phyloP scores from a whole-genome alignment of 2,888 invertebrate species.

The Biston betularia region DNA sequence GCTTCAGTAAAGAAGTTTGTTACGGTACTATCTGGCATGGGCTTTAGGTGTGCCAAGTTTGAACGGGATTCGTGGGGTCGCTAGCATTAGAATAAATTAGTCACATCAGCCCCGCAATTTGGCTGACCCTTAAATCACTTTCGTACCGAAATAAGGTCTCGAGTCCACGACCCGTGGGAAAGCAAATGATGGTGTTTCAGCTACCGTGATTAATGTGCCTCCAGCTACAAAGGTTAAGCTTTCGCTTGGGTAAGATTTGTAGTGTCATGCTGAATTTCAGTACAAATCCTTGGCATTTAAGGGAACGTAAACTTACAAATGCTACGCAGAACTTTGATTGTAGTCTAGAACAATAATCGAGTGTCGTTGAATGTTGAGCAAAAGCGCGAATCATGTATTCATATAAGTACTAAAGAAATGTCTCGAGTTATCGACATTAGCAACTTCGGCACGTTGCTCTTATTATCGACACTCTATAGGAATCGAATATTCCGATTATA shows the following conservation, averaged over 20 bases:
- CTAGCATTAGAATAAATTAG: constrained; percentile 31
- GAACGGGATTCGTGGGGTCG: constrained; percentile 8
- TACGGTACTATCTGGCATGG: no score
- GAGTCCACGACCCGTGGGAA: constrained; percentile 20
- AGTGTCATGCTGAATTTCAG: constrained; percentile 15
- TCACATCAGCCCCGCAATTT: constrained; percentile 26
- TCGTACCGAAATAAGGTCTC: constrained; percentile 25
- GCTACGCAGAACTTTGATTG: background rate
- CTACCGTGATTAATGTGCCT: constrained; percentile 27
- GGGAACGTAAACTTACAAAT: constrained; percentile 4
- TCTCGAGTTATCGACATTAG: no score
- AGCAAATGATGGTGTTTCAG: constrained; percentile 28
- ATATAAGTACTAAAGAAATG: no score
- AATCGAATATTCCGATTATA: no score
- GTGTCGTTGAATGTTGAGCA: background rate
- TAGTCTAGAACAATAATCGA: background rate
- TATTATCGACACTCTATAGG: no score
- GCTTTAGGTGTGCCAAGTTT: constrained; percentile 12
- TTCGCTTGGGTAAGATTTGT: constrained; percentile 14
- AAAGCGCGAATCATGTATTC: no score
- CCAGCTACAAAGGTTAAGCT: constrained; percentile 17
- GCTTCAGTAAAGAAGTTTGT: no score
- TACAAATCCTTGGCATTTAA: constrained; percentile 9
- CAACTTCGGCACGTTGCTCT: no score
- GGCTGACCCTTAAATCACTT: constrained; percentile 30